Base-by-base conservation (phyloP, 2,888 invertebrate species). In the Rotaria magnacalcarata region DNA sequence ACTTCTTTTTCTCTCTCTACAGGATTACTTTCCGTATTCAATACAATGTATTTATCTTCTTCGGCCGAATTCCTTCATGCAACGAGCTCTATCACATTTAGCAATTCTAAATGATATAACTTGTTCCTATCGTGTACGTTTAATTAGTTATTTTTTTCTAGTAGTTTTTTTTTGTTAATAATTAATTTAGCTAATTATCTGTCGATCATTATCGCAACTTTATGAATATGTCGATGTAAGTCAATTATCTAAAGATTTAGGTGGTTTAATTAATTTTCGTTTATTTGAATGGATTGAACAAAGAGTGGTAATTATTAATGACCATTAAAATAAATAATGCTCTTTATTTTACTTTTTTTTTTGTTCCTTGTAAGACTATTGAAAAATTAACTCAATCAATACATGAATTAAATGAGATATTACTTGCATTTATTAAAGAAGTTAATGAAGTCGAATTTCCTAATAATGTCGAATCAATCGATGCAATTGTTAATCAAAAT, bases 261-360 rank as follows among this genome's bases (percentile, higher is more conserved):
- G 96, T 6, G 97, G 97, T 2, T 93, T 94, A 87, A 92, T 97
- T 88, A 94, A 94, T 87, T 97, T 96, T 92, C 95, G 95, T 89
- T 96, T 97, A 91, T 94, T 95, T 87, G 96, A 96, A 90, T 98
- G 97, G 97, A 96, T 97, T 90, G 95, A 96, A 90, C 96, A 97
- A 91, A 93, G 97, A 92, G 95, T 96, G 91, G 97, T 97, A 91
- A 67, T 85, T 47, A 52, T 11, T 2, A 27, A 5, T 54, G 47
- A 5, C 34, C 34, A 67, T n/a, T 47, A 43, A 80, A 43, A 80
- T 14, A 27, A 67, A 27, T 14, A 34, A 67, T 47, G 10, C 11
- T 47, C 4, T 43, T 7, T 8, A 19, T 19, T 3, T 7, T 75
- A 7, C 75, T 47, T 10, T 80, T 47, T 14, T 16, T 67, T 0